Evolutionary conservation across 2,797 vertebrate genomes (phyloP).

Genomic region (Siniperca obscura): DNA sequence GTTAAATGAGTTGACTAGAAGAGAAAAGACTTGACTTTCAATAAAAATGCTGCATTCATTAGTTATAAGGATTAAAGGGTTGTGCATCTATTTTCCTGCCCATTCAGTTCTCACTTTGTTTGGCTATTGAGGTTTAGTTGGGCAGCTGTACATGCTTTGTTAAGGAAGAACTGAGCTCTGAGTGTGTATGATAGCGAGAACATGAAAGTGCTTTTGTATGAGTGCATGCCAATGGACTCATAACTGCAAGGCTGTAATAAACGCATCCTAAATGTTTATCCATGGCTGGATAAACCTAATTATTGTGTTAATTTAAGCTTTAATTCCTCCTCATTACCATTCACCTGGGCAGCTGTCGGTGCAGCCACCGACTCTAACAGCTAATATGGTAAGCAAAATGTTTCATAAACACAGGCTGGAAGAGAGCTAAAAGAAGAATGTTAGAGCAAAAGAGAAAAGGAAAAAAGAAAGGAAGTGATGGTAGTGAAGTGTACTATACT

Average conservation of each 20-base stretch:
- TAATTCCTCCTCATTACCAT: constrained; percentile 62
- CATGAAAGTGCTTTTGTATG: constrained; percentile 33
- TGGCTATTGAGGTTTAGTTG: constrained; percentile 30
- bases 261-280: constrained; percentile 11
- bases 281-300: constrained; percentile 40
- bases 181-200: constrained; percentile 25
- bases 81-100: constrained; percentile 57
- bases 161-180: constrained; percentile 21
- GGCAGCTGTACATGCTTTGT: constrained; percentile 44
- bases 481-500: not conserved
- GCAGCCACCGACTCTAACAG: constrained; percentile 20
- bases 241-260: constrained; percentile 30
- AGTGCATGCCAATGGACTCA: constrained; percentile 20
- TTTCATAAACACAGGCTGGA: constrained; percentile 12
- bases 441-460: not conserved
- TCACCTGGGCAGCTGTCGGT: constrained; percentile 59
- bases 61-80: constrained; percentile 56
- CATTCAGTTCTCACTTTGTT: constrained; percentile 57
- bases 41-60: constrained; percentile 58
- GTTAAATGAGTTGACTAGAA: constrained; percentile 61
- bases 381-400: constrained; percentile 28
- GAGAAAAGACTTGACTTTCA: constrained; percentile 61
- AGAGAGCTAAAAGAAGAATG: not conserved
- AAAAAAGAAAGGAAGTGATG: not conserved
- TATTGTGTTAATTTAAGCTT: constrained; percentile 58